phyloP scores from a whole-genome alignment of 2,888 invertebrate genomes.

The Sabatieria punctata region DNA sequence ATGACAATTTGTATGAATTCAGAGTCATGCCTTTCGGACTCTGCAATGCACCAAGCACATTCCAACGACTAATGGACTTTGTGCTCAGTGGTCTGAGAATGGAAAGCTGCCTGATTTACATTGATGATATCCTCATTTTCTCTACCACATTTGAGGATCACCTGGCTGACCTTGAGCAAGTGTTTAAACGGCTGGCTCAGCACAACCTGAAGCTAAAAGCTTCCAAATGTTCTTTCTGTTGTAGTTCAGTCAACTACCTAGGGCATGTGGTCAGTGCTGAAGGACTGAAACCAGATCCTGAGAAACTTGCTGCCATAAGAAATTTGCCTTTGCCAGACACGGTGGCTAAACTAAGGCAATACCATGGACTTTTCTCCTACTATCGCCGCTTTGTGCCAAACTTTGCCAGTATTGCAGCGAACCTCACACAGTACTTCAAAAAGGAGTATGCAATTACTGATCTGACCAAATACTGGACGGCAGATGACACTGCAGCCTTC shows the following conservation, averaged over 20 bases:
- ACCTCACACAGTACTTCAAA: conserved; percentile 1
- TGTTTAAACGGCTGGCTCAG: conserved; percentile 4
- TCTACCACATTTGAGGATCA: conserved; percentile 16
- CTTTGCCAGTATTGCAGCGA: conserved; percentile 6
- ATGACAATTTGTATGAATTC: conserved; percentile 17
- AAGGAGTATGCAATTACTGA: conserved; percentile 7
- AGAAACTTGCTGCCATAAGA: conserved; percentile 16
- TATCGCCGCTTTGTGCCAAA: conserved; percentile 18
- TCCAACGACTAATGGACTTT: conserved; percentile 16
- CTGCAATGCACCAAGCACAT: conserved; percentile 15
- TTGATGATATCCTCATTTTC: conserved; percentile 12
- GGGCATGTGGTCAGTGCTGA: conserved; percentile 25
- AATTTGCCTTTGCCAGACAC: conserved; percentile 18
- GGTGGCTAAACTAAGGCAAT: conserved; percentile 11
- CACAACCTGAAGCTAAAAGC: conserved; percentile 17
- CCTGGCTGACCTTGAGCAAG: conserved; percentile 15
- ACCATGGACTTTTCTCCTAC: conserved; percentile 25
- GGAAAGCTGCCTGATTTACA: conserved; percentile 10
- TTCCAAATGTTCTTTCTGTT: conserved; percentile 16
- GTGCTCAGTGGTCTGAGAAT: neutral
- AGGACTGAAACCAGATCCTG: conserved; percentile 18
- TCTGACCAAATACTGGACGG: no score
- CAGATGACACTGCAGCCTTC: conserved; percentile 8
- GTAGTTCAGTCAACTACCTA: conserved; percentile 18
- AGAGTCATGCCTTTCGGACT: conserved; percentile 19